These are phyloP conservation scores for Druon quercuslanigerum DNA, from an alignment of 1,140 invertebrate genomes.

Conservation along the genomic window DNA sequence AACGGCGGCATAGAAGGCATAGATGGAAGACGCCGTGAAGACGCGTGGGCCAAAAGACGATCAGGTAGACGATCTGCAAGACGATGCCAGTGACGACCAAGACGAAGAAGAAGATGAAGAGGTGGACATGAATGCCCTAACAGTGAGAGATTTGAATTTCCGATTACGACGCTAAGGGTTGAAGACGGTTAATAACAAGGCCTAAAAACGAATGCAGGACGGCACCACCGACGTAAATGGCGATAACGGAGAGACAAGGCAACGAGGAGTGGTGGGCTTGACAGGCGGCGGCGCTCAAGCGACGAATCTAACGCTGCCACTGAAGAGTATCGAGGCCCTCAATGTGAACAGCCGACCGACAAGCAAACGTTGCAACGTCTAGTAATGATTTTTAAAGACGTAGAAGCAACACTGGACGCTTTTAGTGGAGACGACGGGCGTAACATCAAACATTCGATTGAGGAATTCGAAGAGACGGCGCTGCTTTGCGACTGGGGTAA, in stretches of 20 bases:
- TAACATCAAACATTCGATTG: too few relatives aligned
- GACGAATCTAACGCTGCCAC: not conserved
- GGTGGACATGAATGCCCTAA: too few relatives aligned
- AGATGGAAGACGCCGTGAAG: too few relatives aligned
- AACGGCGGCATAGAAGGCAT: too few relatives aligned
- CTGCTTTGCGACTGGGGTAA: slow-evolving; percentile 50
- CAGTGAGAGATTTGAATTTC: slow-evolving; percentile 25
- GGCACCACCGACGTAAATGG: not conserved
- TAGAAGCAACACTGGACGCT: slow-evolving; percentile 46
- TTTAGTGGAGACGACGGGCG: slow-evolving; percentile 49
- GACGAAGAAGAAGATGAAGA: slow-evolving; percentile 25
- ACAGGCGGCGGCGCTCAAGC: too few relatives aligned
- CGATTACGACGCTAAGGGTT: slow-evolving; percentile 30
- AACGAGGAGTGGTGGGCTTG: too few relatives aligned
- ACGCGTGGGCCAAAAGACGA: too few relatives aligned
- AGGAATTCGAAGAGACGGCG: slow-evolving; percentile 50
- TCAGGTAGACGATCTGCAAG: not conserved
- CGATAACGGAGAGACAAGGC: not conserved
- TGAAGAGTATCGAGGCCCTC: not conserved
- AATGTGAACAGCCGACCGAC: not conserved
- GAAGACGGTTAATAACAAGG: slow-evolving; percentile 5
- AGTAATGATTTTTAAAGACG: slow-evolving; percentile 45
- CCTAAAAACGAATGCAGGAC: not conserved
- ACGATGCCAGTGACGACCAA: slow-evolving; percentile 3
- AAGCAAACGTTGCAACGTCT: not conserved